Evolutionary conservation across 2,888 invertebrate species (phyloP), one percentile per base, ranked within the genome.

Genomic region (Phalera bucephala): DNA sequence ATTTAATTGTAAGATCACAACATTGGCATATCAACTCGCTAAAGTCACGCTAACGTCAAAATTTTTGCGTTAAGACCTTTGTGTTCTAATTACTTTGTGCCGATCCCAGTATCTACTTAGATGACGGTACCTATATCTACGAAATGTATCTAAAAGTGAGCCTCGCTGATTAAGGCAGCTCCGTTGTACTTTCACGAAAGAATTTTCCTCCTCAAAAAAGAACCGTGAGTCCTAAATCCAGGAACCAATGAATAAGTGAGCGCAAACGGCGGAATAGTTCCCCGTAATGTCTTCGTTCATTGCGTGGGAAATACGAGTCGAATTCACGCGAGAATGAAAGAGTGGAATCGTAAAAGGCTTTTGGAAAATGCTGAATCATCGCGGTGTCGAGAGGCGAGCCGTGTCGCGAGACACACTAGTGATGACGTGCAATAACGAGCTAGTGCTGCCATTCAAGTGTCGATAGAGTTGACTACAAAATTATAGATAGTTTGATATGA

Each of bases 331-430:
- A 72, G 76, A 78, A 80, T 80, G 76, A 84, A 84, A 79, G 79
- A 77, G 69, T 64, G 71, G 72, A 85, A 75, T 83, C 76, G 84
- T 77, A 84, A 85, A 86, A 81, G 80, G 73, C 81, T 79, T 84
- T 82, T 67, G 84, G 83, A 84, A 71, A 80, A 80, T 76, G 87
- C 87, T 84, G 87, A 87, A 83, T 87, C 86, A 86, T 83, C 76
- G 76, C 75, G 64, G 71, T 60, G 75, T 74, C 64, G 76, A 82
- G 80, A 72, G 69, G 57, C 52, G 65, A 29, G 59, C 70, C 64
- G 64, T 55, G 59, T 52, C 54, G 57, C 29, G 11, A 19, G 41
- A 58, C 49, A 46, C 72, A 67, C 73, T 73, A 75, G 74, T 78
- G 80, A 79, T 81, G 85, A 80, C 77, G 83, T 79, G 83, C 77